Evolutionary conservation across 64 coral and sea anemone species (phyloP), one percentile per base, ranked within the genome.

Genomic region (Stylophora pistillata): DNA sequence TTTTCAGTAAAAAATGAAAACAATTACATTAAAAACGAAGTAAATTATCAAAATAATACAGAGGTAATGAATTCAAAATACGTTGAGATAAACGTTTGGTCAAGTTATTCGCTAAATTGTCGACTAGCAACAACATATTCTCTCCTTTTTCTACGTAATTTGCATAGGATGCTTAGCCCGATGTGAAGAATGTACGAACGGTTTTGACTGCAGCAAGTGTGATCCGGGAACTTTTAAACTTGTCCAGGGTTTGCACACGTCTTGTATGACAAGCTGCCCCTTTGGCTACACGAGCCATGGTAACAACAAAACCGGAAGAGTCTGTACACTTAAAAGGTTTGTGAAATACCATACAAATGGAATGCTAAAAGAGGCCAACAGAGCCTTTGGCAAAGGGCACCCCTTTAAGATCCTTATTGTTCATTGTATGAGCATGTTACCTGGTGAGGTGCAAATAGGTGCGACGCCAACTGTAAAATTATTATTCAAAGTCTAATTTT

Each of bases 141-240:
- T 52, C 30, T 32, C 12, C 30, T 47, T 47, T 47, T 47, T 3
- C 37, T 47, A 47, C 37, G 37, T 47, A 4, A 47, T 47, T 47
- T 47, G 37, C 37, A 47, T 47, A 82, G 78, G 29, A 63, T 82
- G 78, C 31, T 5, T 65, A 10, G 21, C 60, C 1, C 10, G 64
- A 15, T 82, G 78, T 11, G 78, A 82, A 29, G 27, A 82, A 37
- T 82, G 78, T 32, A 59, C 23, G 15, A 64, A 64, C 20, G 58
- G 78, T 17, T 64, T 23, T 82, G 78, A 82, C 57, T 82, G 78
- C 58, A 23, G 20, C 18, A 82, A 65, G 58, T 82, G 78, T 32
- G 31, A 52, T 28, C 32, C 78, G 37, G 58, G 30, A 82, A 65
- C 78, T 12, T 82, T 59, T 30, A 82, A 59, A 65, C 10, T 64